These are phyloP conservation scores for Sparus aurata DNA, from an alignment of 2,797 vertebrate genomes.

Conservation along the genomic window DNA sequence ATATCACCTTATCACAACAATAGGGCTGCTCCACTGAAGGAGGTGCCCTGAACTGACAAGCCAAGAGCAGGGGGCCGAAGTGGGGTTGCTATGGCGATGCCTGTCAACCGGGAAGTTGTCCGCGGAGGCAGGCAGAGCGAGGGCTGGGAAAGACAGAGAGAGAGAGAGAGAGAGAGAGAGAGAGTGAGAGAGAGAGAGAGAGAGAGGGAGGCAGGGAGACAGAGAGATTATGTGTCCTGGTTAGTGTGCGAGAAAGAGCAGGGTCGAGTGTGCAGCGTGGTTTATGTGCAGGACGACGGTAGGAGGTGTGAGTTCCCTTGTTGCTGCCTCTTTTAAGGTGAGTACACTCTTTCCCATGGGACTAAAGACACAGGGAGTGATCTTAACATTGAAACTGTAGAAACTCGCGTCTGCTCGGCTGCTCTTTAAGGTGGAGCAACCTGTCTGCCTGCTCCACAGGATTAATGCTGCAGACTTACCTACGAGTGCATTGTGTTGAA, in stretches of 20 bases:
- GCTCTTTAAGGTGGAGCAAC: constrained; percentile 60
- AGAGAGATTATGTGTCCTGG: constrained; percentile 71
- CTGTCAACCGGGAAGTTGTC: constrained; percentile 86
- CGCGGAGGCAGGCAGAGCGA: constrained; percentile 71
- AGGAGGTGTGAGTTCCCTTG: constrained; percentile 56
- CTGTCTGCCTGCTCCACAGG: constrained; percentile 59
- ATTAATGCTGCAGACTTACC: constrained; percentile 48
- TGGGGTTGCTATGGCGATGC: constrained; percentile 81
- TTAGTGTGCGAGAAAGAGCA: constrained; percentile 65
- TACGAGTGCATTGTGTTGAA: constrained; percentile 26
- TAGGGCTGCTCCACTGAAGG: constrained; percentile 73
- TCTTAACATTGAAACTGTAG: not conserved
- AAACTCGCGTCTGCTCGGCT: constrained; percentile 5
- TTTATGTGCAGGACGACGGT: constrained; percentile 43
- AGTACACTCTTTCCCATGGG: constrained; percentile 52
- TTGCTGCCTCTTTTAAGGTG: constrained; percentile 63
- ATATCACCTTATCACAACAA: constrained; percentile 87
- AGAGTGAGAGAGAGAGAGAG: constrained; percentile 45
- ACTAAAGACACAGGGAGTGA: constrained; percentile 15
- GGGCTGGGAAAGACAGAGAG: constrained; percentile 49
- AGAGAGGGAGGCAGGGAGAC: constrained; percentile 42
- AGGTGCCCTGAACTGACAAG: constrained; percentile 69
- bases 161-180: constrained; percentile 42
- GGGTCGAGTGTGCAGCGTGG: constrained; percentile 46
- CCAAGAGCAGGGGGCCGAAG: constrained; percentile 64